Evolutionary conservation across 92 coral and sea anemone species (phyloP).

Genomic region (Paramuricea clavata): DNA sequence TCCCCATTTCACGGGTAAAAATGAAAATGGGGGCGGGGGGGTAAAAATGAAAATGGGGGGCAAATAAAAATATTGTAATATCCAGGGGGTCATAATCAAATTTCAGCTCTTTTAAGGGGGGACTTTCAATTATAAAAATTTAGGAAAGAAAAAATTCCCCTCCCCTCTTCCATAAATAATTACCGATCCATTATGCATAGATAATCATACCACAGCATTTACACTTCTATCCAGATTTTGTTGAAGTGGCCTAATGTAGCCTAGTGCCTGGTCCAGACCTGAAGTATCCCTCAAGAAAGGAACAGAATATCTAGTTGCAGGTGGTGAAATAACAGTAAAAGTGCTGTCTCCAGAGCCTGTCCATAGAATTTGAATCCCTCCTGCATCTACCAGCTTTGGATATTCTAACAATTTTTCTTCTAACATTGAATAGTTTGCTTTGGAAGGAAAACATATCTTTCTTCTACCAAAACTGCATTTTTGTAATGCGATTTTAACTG

Average conservation of each 20-base stretch:
- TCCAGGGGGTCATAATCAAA: too few species aligned
- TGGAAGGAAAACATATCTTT: constrained; percentile 57
- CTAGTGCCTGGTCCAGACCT: constrained; percentile 65
- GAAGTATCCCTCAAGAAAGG: constrained; percentile 65
- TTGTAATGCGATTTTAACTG: constrained; percentile 58
- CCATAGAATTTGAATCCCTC: constrained; percentile 62
- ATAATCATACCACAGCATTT: background rate
- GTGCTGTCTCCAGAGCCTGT: constrained; percentile 43
- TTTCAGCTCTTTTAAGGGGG: too few species aligned
- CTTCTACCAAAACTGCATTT: constrained; percentile 60
- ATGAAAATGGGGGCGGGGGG: too few species aligned
- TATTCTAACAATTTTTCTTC: constrained; percentile 50
- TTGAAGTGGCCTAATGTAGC: constrained; percentile 62
- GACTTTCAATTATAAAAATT: too few species aligned
- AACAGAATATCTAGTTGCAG: constrained; percentile 61
- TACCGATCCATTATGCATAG: too few species aligned
- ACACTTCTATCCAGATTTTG: constrained; percentile 51
- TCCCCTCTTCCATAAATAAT: too few species aligned
- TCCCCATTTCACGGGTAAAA: too few species aligned
- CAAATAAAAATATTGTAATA: too few species aligned
- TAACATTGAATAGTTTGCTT: constrained; percentile 40
- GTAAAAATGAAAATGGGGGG: too few species aligned
- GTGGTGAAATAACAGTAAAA: constrained; percentile 42
- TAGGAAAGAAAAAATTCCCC: too few species aligned
- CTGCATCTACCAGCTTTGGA: constrained; percentile 59